Percentiles rank a stretch among this genome's conserved stretches.
These are phyloP conservation scores for Phaethon lepturus DNA, from an alignment of 2,113 vertebrate species.

Conservation along the genomic window DNA sequence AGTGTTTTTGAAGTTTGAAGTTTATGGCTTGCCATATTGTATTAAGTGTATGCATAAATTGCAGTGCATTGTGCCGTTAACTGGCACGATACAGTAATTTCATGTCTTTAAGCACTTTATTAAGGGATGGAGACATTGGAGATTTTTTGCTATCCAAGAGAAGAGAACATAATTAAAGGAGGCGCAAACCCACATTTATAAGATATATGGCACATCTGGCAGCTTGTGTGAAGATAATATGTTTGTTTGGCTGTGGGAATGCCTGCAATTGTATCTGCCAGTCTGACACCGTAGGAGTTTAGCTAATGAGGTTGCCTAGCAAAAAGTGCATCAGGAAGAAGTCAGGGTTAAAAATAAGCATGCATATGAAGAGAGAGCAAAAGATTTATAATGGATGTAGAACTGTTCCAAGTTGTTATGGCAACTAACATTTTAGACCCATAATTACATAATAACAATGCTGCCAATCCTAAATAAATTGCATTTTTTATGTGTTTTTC, in stretches of 20 bases:
- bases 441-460: conserved; percentile 50
- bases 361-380: not conserved
- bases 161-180: conserved; percentile 1
- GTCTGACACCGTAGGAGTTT: not conserved
- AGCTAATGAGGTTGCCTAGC: conserved; percentile 38
- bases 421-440: conserved; percentile 51
- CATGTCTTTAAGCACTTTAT: not conserved
- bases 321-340: conserved; percentile 38
- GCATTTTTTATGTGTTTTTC: not conserved
- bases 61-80: not conserved
- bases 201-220: conserved; percentile 20
- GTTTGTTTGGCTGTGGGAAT: not conserved
- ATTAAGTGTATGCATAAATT: not conserved
- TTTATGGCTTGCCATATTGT: not conserved
- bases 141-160: not conserved
- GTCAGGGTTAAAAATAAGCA: conserved; percentile 54
- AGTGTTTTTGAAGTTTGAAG: not conserved
- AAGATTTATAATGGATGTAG: conserved; percentile 36
- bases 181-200: not conserved
- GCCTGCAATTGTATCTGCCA: conserved; percentile 1
- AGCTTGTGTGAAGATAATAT: not conserved
- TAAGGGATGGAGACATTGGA: not conserved
- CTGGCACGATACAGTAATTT: not conserved
- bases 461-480: conserved; percentile 9
- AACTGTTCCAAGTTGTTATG: conserved; percentile 62